Evolutionary conservation across 2,113 vertebrate genomes (phyloP), one percentile per base, ranked within the genome.

Genomic region (Sinocyclocheilus anshuiensis): DNA sequence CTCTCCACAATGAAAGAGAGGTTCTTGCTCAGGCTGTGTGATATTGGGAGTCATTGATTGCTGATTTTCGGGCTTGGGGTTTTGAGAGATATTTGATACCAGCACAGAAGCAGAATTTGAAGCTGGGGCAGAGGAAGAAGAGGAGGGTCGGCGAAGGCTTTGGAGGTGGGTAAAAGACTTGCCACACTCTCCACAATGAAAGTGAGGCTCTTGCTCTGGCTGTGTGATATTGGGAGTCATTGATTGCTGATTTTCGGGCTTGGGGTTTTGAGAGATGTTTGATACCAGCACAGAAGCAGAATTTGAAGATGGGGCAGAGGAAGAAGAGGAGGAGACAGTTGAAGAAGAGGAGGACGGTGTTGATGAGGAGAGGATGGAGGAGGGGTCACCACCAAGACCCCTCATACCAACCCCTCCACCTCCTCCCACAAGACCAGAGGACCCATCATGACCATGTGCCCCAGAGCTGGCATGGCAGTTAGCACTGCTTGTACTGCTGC

Each of bases 111-210:
- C 92, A 86, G 95, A 93, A 84, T 92, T 93, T 36, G 94, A 94
- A 45, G 94, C 91, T 15, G 94, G 90, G 71, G 92, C 90, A 18
- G 94, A 93, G 50, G 94, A 93, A 22, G 94, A 93, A 81, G 94
- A 94, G 77, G 93, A 94, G 78, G 91, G 95, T 78, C 95, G 78
- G 12, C 95, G 93, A 1, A 96, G 93, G 92, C 94, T 95, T 79
- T 93, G 94, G 48, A 96, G 94, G 88, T 96, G 94, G 26, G 93
- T 94, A 89, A 96, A 96, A 45, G 93, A 94, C 90, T 96, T 96
- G 1, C 95, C 95, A 50, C 95, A 96, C 50, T 96, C 94, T 4
- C 94, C 94, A 15, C 95, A 96, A 91, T 95, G 94, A 91, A 94
- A 96, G 1, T 95, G 88, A 3, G 94, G 90, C 36, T 95, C 95